Percentiles rank a stretch among this genome's conserved stretches.
phyloP scores from a whole-genome alignment of 2,113 vertebrate genomes.

The Sprattus sprattus region DNA sequence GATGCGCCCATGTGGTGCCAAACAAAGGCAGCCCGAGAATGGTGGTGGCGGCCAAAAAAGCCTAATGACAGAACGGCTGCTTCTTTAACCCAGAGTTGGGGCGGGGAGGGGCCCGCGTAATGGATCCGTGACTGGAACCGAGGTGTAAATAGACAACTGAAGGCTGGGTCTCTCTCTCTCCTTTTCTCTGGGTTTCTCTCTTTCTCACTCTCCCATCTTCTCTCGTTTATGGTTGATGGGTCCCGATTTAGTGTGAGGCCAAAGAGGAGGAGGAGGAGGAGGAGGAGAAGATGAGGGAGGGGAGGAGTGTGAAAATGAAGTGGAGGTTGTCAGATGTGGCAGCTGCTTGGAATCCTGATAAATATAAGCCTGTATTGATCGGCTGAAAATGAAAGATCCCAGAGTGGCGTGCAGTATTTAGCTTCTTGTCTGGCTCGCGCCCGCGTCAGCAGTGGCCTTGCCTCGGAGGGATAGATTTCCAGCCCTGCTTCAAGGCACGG shows the following conservation, averaged over 20 bases:
- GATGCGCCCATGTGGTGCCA: constrained; percentile 53
- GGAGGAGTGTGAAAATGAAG: constrained; percentile 89
- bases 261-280: constrained; percentile 54
- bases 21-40: constrained; percentile 82
- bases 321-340: constrained; percentile 98
- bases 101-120: constrained; percentile 62
- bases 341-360: constrained; percentile 98
- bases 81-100: constrained; percentile 83
- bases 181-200: constrained; percentile 68
- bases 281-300: constrained; percentile 37
- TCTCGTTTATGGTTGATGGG: constrained; percentile 80
- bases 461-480: constrained; percentile 89
- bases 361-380: constrained; percentile 99
- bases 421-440: constrained; percentile 90
- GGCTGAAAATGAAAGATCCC: constrained; percentile 99
- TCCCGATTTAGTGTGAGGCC: constrained; percentile 76
- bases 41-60: constrained; percentile 83
- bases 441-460: constrained; percentile 92
- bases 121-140: constrained; percentile 72
- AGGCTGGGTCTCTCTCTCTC: constrained; percentile 63
- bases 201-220: constrained; percentile 55
- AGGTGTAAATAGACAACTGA: constrained; percentile 88
- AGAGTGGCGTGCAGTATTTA: constrained; percentile 95
- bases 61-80: constrained; percentile 85
- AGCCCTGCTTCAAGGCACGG: constrained; percentile 76